A percentile compares a stretch with the other conserved stretches of the same genome.
Conservation (phyloP, 2,113 vertebrate genomes). For the Amazona vittata region DNA sequence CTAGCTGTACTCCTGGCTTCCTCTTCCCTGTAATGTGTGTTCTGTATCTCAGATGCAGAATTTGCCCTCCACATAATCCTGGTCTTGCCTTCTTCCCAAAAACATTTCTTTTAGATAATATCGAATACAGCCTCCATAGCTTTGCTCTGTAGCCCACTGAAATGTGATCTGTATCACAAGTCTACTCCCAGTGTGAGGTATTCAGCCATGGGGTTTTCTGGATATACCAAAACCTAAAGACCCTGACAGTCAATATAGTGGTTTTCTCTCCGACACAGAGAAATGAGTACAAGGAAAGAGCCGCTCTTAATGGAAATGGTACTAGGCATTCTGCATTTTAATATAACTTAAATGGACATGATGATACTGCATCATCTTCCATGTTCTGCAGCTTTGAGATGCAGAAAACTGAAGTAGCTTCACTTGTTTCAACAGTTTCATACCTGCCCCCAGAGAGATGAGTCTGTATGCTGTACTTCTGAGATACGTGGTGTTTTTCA, state of each 20-base stretch:
- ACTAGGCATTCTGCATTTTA: neutral
- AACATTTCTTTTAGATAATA: neutral
- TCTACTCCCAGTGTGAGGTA: neutral
- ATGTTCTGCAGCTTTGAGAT: neutral
- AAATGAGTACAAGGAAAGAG: neutral
- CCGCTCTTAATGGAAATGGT: neutral
- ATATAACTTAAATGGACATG: neutral
- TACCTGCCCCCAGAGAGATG: neutral
- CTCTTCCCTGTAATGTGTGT: accelerated
- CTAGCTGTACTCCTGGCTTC: neutral
- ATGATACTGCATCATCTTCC: neutral
- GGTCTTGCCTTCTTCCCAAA: neutral
- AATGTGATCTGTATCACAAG: too few relatives aligned
- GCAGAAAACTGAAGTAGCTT: neutral
- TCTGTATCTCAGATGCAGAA: neutral
- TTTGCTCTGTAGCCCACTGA: neutral
- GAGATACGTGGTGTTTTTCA: neutral
- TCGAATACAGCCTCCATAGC: neutral
- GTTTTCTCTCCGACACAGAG: neutral
- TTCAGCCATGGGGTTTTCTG: neutral
- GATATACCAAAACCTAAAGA: neutral
- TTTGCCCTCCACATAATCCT: neutral
- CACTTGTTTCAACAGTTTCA: neutral
- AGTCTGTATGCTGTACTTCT: neutral
- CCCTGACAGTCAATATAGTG: neutral